phyloP scores from a whole-genome alignment of 2,113 vertebrate species.

The Eulemur rufifrons region DNA sequence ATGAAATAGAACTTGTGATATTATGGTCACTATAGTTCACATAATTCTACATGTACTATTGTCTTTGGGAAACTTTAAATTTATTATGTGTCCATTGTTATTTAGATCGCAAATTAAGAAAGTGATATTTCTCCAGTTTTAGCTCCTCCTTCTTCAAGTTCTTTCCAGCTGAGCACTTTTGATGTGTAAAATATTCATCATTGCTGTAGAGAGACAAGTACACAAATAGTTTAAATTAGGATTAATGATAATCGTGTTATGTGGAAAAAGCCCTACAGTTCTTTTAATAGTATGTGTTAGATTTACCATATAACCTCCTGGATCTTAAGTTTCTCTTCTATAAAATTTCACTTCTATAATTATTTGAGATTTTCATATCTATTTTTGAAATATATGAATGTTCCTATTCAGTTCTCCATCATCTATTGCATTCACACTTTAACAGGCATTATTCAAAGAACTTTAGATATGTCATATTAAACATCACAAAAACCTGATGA shows the following conservation, averaged over 20 bases:
- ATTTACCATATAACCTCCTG: not conserved
- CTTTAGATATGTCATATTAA: not conserved
- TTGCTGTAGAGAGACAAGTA: not conserved
- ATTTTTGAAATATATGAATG: not conserved
- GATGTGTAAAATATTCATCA: not conserved
- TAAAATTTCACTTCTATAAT: accelerated
- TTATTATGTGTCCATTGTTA: not conserved
- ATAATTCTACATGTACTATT: not conserved
- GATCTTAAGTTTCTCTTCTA: not conserved
- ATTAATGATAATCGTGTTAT: not conserved
- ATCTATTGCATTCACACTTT: not conserved
- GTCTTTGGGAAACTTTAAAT: not conserved
- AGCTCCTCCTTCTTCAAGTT: not conserved
- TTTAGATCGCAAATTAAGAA: not conserved
- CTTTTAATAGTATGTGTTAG: not conserved
- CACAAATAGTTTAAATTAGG: not conserved
- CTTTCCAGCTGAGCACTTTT: not conserved
- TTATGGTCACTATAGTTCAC: not conserved
- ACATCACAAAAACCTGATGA: not conserved
- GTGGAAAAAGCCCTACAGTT: not conserved
- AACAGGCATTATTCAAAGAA: not conserved
- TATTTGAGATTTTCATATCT: not conserved
- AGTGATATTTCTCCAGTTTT: not conserved
- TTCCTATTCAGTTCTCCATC: not conserved
- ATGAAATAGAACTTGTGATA: not conserved